phyloP scores from a whole-genome alignment of 2,888 invertebrate genomes.

The Gibbula magus region DNA sequence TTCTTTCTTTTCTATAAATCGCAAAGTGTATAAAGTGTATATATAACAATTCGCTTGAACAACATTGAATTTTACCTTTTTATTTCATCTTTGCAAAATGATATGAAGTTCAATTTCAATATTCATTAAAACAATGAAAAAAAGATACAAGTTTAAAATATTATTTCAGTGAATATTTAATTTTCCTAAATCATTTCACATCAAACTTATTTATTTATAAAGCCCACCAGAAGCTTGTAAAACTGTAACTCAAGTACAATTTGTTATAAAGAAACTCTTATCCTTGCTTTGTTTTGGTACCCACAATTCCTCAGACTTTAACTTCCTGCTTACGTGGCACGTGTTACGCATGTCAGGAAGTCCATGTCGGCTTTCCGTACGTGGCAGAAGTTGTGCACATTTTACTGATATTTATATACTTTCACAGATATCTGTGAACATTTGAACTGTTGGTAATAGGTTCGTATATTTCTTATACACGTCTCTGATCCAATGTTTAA shows the following conservation, averaged over 20 bases:
- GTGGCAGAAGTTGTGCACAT: slow-evolving; percentile 62
- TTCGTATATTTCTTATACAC: neutral
- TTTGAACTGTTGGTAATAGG: neutral
- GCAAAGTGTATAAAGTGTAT: too few species aligned
- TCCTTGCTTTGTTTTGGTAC: neutral
- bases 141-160: too few species aligned
- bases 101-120: too few species aligned
- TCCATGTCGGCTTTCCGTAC: slow-evolving; percentile 65
- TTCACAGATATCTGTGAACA: neutral
- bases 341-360: slow-evolving; percentile 63
- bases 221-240: too few species aligned
- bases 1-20: too few species aligned
- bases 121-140: too few species aligned
- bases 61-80: too few species aligned
- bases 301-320: slow-evolving; percentile 1
- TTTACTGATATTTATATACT: neutral
- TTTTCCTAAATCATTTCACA: too few species aligned
- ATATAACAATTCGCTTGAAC: too few species aligned
- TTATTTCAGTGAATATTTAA: too few species aligned
- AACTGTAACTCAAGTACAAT: neutral
- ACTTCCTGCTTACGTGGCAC: slow-evolving; percentile 68
- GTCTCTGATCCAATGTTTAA: neutral
- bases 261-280: neutral
- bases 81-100: too few species aligned
- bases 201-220: too few species aligned